A percentile compares a stretch with the other conserved stretches of the same genome.
Conservation (phyloP, 2,888 invertebrate genomes). For the Lasioglossum villosulum region DNA sequence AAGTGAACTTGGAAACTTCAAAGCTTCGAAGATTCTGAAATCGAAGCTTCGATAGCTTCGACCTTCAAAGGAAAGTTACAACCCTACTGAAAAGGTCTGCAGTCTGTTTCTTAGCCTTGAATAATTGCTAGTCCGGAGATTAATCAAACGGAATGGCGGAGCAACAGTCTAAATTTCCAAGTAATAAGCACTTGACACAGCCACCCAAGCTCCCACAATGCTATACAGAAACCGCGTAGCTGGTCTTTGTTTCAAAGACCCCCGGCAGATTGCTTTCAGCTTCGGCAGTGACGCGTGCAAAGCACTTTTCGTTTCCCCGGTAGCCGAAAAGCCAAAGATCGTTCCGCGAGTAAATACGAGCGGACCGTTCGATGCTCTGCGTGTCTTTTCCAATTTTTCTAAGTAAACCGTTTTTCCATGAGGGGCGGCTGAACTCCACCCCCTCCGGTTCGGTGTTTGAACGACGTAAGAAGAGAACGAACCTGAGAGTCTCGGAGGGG, state of each 20-base stretch:
- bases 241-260: not conserved
- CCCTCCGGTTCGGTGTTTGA: constrained; percentile 35
- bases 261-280: constrained; percentile 28
- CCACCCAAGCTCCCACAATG: not conserved
- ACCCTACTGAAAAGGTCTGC: too few relatives aligned
- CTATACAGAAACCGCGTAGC: not conserved
- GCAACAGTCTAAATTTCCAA: not conserved
- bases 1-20: too few relatives aligned
- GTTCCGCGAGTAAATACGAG: constrained; percentile 52
- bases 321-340: constrained; percentile 47
- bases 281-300: constrained; percentile 21
- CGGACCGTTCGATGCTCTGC: constrained; percentile 53
- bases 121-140: not conserved
- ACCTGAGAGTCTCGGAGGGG: constrained; percentile 27
- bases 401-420: constrained; percentile 55
- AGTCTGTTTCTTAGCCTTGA: not conserved
- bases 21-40: too few relatives aligned
- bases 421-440: constrained; percentile 23
- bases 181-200: constrained; percentile 6
- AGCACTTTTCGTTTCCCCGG: constrained; percentile 30
- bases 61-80: too few relatives aligned
- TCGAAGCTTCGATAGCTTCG: too few relatives aligned
- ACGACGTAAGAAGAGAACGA: constrained; percentile 25
- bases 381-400: constrained; percentile 63
- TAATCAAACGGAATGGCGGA: not conserved